Percentiles rank a stretch among this genome's conserved stretches.
Evolutionary conservation across 1,140 invertebrate species (phyloP).

Genomic region (Drosophila erecta): DNA sequence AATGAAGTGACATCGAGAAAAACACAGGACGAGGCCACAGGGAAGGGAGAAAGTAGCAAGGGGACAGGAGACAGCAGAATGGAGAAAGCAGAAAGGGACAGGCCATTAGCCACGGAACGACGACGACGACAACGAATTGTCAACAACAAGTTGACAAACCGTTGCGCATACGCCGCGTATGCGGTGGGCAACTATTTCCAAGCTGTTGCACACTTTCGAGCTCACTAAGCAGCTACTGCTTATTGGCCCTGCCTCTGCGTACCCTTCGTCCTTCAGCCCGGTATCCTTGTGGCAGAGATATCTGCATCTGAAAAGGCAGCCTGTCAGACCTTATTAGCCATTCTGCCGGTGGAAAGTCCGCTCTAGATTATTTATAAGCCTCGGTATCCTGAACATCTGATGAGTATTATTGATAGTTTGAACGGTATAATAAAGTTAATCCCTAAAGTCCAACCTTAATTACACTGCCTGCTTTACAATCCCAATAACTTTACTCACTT

Average conservation of each 20-base stretch:
- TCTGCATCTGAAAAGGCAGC: slow-evolving; percentile 18
- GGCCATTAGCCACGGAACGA: slow-evolving; percentile 46
- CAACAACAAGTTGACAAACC: slow-evolving; percentile 47
- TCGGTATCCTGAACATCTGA: neutral
- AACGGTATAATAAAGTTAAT: no score
- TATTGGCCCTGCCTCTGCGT: slow-evolving; percentile 36
- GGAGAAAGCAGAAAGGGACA: slow-evolving; percentile 21
- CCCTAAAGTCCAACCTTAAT: neutral
- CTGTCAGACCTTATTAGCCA: neutral
- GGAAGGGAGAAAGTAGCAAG: neutral
- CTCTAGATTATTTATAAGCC: slow-evolving; percentile 5
- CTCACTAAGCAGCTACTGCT: slow-evolving; percentile 64
- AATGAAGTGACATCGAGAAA: slow-evolving; percentile 31
- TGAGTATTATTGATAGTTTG: neutral
- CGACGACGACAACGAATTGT: slow-evolving; percentile 27
- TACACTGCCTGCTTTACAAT: no score
- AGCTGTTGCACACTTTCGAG: slow-evolving; percentile 78
- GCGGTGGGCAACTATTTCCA: slow-evolving; percentile 68
- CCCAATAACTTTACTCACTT: neutral
- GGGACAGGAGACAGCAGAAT: neutral
- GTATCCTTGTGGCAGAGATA: slow-evolving; percentile 5
- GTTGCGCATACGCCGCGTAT: slow-evolving; percentile 70
- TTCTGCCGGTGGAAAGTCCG: no score
- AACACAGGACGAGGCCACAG: neutral
- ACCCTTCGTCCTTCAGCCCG: neutral